Conservation (phyloP, 1,140 invertebrate genomes). For the Acyrthosiphon pisum region DNA sequence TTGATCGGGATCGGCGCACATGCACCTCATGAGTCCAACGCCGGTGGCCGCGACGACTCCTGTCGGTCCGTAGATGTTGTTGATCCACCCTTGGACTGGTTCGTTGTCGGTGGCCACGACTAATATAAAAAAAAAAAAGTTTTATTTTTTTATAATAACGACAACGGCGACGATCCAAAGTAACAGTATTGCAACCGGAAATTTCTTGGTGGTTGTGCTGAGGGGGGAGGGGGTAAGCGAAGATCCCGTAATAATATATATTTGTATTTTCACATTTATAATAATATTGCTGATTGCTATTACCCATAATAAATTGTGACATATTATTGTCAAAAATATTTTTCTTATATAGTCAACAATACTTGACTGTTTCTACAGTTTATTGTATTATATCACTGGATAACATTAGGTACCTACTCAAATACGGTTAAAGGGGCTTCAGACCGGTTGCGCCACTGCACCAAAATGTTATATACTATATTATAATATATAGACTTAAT, state of each 20-base stretch:
- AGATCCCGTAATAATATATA: no score
- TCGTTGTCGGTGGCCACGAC: slow-evolving; percentile 84
- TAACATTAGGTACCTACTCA: neutral
- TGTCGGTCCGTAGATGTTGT: slow-evolving; percentile 83
- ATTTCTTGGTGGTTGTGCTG: neutral
- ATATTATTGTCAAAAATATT: neutral
- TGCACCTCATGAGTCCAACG: slow-evolving; percentile 71
- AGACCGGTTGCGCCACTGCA: neutral
- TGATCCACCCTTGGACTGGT: slow-evolving; percentile 78
- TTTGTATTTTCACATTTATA: neutral
- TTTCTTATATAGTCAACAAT: neutral
- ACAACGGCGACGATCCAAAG: neutral
- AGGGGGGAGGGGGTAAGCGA: no score
- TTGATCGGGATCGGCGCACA: slow-evolving; percentile 67
- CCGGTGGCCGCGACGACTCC: slow-evolving; percentile 69
- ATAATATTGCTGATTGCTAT: no score
- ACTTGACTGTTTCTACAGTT: neutral
- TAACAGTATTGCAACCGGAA: neutral
- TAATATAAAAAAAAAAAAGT: slow-evolving; percentile 59
- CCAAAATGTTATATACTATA: no score
- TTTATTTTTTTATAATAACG: neutral
- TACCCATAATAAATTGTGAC: no score
- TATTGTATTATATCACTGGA: neutral
- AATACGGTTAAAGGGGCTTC: neutral
- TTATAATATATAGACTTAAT: neutral